Evolutionary conservation across 2,113 vertebrate genomes (phyloP).

Genomic region (Holacanthus passer): DNA sequence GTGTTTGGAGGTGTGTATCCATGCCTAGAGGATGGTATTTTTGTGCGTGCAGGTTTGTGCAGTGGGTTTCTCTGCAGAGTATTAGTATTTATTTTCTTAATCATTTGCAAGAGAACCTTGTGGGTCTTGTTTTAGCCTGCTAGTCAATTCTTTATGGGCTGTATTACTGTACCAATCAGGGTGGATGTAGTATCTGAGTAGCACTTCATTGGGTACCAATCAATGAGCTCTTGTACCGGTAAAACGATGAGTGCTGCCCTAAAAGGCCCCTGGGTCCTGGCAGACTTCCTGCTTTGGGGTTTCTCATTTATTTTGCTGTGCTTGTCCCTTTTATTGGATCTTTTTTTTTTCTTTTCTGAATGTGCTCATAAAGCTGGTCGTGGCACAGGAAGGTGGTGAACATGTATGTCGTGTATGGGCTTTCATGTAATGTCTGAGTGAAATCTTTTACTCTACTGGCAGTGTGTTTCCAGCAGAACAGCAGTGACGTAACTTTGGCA

Average conservation of each 20-base stretch:
- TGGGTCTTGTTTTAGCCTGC: conserved; percentile 43
- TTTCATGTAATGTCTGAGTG: conserved; percentile 15
- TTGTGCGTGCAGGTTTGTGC: background rate
- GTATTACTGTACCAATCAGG: conserved; percentile 41
- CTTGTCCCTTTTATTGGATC: conserved; percentile 44
- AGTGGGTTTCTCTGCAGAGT: conserved; percentile 6
- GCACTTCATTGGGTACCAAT: conserved; percentile 47
- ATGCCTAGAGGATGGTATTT: background rate
- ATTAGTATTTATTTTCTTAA: conserved; percentile 51
- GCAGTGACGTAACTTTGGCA: background rate
- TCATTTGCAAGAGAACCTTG: conserved; percentile 31
- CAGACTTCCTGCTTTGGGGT: conserved; percentile 18
- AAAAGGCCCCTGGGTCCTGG: conserved; percentile 45
- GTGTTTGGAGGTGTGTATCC: conserved; percentile 5
- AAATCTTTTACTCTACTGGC: conserved; percentile 23
- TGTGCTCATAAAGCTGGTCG: background rate
- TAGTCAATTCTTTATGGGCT: conserved; percentile 44
- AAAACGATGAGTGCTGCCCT: conserved; percentile 50
- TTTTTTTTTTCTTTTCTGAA: conserved; percentile 47
- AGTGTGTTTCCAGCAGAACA: conserved; percentile 4
- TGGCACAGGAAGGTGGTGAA: background rate
- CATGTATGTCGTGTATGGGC: conserved; percentile 1
- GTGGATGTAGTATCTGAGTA: conserved; percentile 40
- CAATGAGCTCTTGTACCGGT: conserved; percentile 47
- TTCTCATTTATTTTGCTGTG: conserved; percentile 46